Evolutionary conservation across 2,797 vertebrate genomes (phyloP).

Genomic region (Pangasius sanitwongsei): DNA sequence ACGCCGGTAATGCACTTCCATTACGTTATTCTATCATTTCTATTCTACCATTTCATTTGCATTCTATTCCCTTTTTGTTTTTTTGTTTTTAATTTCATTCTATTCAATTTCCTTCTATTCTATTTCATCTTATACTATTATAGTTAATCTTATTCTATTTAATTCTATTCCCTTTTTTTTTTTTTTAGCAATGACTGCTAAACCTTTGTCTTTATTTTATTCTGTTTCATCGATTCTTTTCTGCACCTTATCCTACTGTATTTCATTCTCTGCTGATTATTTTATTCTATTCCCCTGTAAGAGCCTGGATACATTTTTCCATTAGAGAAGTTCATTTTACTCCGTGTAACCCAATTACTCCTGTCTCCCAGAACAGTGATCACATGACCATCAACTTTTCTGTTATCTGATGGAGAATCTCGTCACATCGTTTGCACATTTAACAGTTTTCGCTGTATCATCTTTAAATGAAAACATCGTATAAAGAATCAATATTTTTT

Average conservation of each 20-base stretch:
- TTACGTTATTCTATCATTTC: too few relatives aligned
- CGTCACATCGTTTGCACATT: not conserved
- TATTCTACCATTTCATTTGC: not conserved
- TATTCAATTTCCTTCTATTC: not conserved
- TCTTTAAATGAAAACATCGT: not conserved
- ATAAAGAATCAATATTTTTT: not conserved
- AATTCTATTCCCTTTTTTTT: not conserved
- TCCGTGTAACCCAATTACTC: not conserved
- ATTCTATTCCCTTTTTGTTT: not conserved
- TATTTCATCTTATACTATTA: not conserved
- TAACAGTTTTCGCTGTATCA: not conserved
- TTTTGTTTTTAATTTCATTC: not conserved
- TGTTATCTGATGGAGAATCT: not conserved
- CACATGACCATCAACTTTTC: not conserved
- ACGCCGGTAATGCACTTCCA: slow-evolving; percentile 68
- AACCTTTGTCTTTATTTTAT: not conserved
- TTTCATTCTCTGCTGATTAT: not conserved
- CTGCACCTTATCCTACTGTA: not conserved
- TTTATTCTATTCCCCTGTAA: too few relatives aligned
- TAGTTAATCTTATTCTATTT: not conserved
- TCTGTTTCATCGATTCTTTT: not conserved
- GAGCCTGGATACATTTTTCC: not conserved
- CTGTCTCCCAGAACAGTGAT: not conserved
- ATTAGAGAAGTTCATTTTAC: not conserved
- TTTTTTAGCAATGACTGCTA: not conserved